Evolutionary conservation across 2,113 vertebrate genomes (phyloP).

Genomic region (Carassius carassius): DNA sequence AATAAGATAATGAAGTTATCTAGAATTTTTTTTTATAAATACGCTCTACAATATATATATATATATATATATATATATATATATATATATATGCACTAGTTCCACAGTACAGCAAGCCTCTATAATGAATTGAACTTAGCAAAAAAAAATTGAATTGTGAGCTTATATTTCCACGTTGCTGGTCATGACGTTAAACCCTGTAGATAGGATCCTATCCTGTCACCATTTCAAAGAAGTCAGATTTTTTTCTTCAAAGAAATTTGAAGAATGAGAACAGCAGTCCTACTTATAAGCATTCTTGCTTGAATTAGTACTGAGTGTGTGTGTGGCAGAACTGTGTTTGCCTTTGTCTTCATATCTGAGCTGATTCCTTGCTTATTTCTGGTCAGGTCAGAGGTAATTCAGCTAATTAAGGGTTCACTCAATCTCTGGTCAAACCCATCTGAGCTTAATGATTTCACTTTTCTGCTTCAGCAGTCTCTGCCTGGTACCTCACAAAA

Average conservation of each 20-base stretch:
- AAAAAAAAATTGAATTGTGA: slow-evolving; percentile 34
- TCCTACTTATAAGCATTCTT: slow-evolving; percentile 86
- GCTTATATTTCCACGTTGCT: slow-evolving; percentile 23
- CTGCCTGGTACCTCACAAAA: slow-evolving; percentile 89
- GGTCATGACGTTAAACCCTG: slow-evolving; percentile 67
- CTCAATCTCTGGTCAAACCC: slow-evolving; percentile 79
- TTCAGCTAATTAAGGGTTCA: slow-evolving; percentile 85
- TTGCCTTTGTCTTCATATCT: slow-evolving; percentile 80
- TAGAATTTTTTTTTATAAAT: no score
- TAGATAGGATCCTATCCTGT: slow-evolving; percentile 79
- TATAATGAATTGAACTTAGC: not conserved
- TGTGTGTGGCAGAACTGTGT: slow-evolving; percentile 82
- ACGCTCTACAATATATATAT: no score
- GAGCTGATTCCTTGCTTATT: slow-evolving; percentile 84
- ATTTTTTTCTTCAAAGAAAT: slow-evolving; percentile 76
- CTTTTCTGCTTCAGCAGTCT: slow-evolving; percentile 78
- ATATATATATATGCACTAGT: no score
- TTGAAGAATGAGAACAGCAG: slow-evolving; percentile 81
- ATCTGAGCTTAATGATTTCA: slow-evolving; percentile 86
- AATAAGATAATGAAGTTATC: not conserved
- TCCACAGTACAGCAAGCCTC: not conserved
- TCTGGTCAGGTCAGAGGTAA: slow-evolving; percentile 87
- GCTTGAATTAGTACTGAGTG: slow-evolving; percentile 82
- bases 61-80: no score
- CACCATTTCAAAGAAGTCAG: slow-evolving; percentile 79